Base-by-base conservation (phyloP, 1,140 invertebrate species). In the Drosophila parabipectinata region DNA sequence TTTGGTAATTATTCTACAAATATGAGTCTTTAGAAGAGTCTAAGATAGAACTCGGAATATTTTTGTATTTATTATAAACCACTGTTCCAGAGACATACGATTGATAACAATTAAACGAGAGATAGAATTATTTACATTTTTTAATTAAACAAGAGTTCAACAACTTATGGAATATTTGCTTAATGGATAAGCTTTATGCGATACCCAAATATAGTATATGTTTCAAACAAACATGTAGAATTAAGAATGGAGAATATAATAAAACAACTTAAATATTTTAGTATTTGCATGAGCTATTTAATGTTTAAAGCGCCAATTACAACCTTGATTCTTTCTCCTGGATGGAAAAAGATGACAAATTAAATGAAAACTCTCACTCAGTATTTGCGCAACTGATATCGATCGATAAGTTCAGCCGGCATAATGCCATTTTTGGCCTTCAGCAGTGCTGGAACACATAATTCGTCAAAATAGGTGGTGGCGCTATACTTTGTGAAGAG, bases 351-450 rank as follows among this genome's bases (percentile, higher is more conserved):
- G 1, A 9, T 37, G 9, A 12, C 9, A 3, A 10, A 37, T 1
- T 10, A 37, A 37, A 4, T 10, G 8, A 32, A 32, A 9, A 32
- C 32, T 32, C 3, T 32, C 32, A 32, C 39, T 41, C 14, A 44
- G n/a, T 18, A 44, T 71, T 62, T 67, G 18, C 82, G 77, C n/a
- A 81, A 39, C 0, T 78, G 75, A 24, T 85, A 87, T 10, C 82
- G 78, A 62, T 85, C 82, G 30, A 81, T 85, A 2, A 57, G 66
- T 12, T 83, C 77, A 26, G 81, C 34, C 6, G 82, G 82, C 82
- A 85, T 87, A 6, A 75, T 66, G 3, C 78, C 78, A 52, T 85
- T 55, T 26, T 87, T 87, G 4, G 82, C 82, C 18, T 64, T 76
- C 0, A 79, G 9, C 48, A 87, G 10, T 0, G 83, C 79, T 26